phyloP scores from a whole-genome alignment of 1,140 invertebrate genomes.

The Ceratitis capitata region DNA sequence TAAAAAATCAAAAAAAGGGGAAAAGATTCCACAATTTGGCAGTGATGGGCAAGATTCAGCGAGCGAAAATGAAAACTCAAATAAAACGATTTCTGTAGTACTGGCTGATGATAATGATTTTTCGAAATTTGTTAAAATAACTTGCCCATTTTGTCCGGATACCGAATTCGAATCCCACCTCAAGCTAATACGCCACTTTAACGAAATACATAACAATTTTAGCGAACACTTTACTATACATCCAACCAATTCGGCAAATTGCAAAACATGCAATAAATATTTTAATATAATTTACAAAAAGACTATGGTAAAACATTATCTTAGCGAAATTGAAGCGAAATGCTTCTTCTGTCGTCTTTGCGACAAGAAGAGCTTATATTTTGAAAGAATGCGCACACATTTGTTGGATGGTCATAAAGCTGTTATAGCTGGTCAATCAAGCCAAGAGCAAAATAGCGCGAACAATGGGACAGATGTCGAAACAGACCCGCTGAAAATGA shows the following conservation, averaged over 20 bases:
- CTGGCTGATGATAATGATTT: neutral
- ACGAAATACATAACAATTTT: neutral
- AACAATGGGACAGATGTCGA: neutral
- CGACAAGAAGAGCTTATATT: neutral
- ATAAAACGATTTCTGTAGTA: neutral
- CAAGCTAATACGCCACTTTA: neutral
- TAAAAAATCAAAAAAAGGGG: neutral
- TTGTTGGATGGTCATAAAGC: neutral
- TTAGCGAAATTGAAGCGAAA: neutral
- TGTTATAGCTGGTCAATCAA: neutral
- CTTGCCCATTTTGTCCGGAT: neutral
- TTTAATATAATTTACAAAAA: conserved; percentile 8
- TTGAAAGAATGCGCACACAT: neutral
- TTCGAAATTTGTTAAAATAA: neutral
- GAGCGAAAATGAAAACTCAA: neutral
- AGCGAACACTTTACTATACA: neutral
- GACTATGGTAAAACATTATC: neutral
- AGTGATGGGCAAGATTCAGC: neutral
- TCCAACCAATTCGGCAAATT: conserved; percentile 4
- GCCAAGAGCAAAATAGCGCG: neutral
- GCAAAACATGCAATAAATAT: neutral
- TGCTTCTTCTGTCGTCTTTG: neutral
- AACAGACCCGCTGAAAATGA: neutral
- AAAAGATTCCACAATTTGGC: neutral
- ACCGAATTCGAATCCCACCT: conserved; percentile 3